Evolutionary conservation across 2,797 vertebrate genomes (phyloP), one percentile per base, ranked within the genome.

Genomic region (Sebastes trivittatus): DNA sequence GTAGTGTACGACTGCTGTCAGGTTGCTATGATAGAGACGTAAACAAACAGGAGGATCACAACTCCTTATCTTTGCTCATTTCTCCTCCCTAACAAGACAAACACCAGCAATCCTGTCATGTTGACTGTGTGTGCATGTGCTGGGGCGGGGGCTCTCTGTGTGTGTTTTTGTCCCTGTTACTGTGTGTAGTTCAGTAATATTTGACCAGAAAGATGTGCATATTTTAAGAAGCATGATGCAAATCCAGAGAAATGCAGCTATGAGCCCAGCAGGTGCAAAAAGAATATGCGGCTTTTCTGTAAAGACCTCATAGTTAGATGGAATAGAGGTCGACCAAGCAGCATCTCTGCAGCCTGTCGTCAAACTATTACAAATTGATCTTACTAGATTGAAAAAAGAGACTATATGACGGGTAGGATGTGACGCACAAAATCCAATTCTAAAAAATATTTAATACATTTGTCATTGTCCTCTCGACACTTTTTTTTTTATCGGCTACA

Each of bases 41-140:
- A 90, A 88, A 88, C 90, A 92, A 91, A 92, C 89, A 87, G 68
- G 72, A 80, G 85, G 87, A 92, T 92, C 88, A 86, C 83, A 69
- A 84, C 84, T 85, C 72, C 91, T 92, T 85, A 92, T 92, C 88
- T 71, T 83, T 49, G 61, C 78, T 91, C 87, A 84, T 88, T 89
- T 81, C 89, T 85, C 78, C 84, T 86, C 87, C 83, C 80, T 65
- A 89, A 91, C 88, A 90, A 89, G 85, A 89, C 92, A 91, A 91
- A 91, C 91, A 90, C 66, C 82, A 72, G 81, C 86, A 73, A 87
- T 78, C 81, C 85, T 66, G 81, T 69, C 81, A n/a, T 87, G 85
- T 90, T 87, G 82, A 81, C 83, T 73, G 68, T 85, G 81, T 80
- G 77, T 67, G 67, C 49, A 46, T 82, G 67, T 80, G 67, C 56